These are phyloP conservation scores for Remorina albescens DNA, from an alignment of 2,797 vertebrate genomes.

Conservation along the genomic window DNA sequence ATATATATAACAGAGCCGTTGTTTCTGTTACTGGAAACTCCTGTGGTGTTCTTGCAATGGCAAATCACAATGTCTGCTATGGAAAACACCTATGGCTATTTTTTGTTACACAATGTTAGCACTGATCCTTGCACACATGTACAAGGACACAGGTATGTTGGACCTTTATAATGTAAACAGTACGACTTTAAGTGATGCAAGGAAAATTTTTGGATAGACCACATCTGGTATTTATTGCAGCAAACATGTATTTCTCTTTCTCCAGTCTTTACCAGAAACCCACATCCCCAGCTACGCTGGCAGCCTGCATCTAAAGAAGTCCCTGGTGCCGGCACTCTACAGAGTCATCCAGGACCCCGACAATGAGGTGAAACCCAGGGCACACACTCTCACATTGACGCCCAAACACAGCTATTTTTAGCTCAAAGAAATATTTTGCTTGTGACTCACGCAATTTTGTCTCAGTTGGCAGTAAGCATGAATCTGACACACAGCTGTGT, in stretches of 20 bases:
- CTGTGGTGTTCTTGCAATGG: not conserved
- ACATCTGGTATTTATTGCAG: not conserved
- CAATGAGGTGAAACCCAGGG: constrained; percentile 89
- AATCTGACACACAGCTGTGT: constrained; percentile 22
- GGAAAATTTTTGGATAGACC: not conserved
- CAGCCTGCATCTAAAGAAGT: constrained; percentile 94
- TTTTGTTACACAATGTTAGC: not conserved
- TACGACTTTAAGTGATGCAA: not conserved
- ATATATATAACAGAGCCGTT: not conserved
- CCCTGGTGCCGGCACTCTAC: constrained; percentile 94
- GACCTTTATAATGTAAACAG: too few relatives aligned
- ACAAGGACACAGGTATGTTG: too few relatives aligned
- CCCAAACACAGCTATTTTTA: constrained; percentile 21
- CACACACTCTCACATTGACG: not conserved
- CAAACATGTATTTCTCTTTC: constrained; percentile 21
- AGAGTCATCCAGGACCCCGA: constrained; percentile 95
- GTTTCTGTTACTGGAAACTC: not conserved
- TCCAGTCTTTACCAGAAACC: constrained; percentile 94
- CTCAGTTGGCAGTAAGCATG: constrained; percentile 34
- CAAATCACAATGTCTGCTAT: not conserved
- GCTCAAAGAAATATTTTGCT: constrained; percentile 27
- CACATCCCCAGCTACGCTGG: constrained; percentile 93
- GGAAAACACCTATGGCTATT: not conserved
- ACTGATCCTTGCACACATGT: not conserved
- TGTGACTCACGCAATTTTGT: constrained; percentile 43